Base-by-base conservation (phyloP, 2,888 invertebrate species). In the Malthinus flaveolus region DNA sequence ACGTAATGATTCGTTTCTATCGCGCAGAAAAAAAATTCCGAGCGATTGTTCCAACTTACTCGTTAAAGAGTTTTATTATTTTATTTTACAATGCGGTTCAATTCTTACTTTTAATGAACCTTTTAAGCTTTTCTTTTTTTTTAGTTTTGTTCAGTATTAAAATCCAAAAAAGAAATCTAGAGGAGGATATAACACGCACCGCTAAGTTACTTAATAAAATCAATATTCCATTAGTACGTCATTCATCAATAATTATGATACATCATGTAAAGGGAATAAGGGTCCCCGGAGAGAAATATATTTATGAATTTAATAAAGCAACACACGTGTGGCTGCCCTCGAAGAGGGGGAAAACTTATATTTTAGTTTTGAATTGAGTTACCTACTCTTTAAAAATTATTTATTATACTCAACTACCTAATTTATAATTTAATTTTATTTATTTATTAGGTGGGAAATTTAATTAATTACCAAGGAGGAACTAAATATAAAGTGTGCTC, bases 1-100 rank as follows among this genome's bases (percentile, higher is more conserved):
- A 73, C 73, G 71, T 74, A 74, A 74, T 73, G 74, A 74, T 73
- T 73, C 68, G 71, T 70, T 66, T 62, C 66, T 66, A 63, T 61
- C 52, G 64, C 61, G 63, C 59, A 62, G 53, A 39, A 15, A 23
- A 23, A 23, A 3, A 3, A 23, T 23, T 23, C 23, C 15, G 50
- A 46, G 54, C 72, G 70, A 71, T 73, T 73, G 71, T 71, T 70
- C 69, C 62, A 67, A 73, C 70, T 70, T 67, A 68, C 69, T 73
- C 73, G 71, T 73, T 73, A 72, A 70, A 63, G 63, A 60, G 59
- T 64, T 68, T 68, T 66, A 68, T 67, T 66, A 69, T 69, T 69
- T 69, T 68, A 66, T 67, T 66, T 67, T 56, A 47, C 58, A 47
- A 54, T 64, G 65, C 62, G 61, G 61, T 60, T 57, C 59, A 61